A percentile compares a stretch with the other conserved stretches of the same genome.
Evolutionary conservation across 2,113 vertebrate species (phyloP).

Genomic region (Xyrauchen texanus): DNA sequence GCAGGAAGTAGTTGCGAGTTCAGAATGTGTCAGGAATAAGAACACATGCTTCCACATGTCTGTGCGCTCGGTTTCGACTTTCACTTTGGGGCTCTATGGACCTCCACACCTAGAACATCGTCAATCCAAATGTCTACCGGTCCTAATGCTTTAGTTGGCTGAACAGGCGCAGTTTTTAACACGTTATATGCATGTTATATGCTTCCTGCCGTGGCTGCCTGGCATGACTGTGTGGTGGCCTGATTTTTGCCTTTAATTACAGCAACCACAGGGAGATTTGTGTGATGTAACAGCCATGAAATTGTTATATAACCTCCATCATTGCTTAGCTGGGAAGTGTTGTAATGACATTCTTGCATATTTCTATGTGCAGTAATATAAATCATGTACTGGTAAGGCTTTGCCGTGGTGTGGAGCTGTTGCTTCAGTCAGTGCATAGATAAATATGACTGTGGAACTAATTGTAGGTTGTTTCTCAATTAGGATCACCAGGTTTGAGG

Average conservation of each 20-base stretch:
- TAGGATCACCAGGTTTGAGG: constrained; percentile 53
- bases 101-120: constrained; percentile 47
- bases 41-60: constrained; percentile 56
- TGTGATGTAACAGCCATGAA: neutral
- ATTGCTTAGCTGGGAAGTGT: neutral
- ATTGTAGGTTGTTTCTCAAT: constrained; percentile 55
- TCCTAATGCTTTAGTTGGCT: constrained; percentile 32
- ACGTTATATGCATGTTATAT: constrained; percentile 25
- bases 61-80: constrained; percentile 60
- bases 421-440: constrained; percentile 14
- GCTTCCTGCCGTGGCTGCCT: neutral
- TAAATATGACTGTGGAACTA: constrained; percentile 40
- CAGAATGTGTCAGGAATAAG: constrained; percentile 71
- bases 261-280: neutral
- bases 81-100: constrained; percentile 47
- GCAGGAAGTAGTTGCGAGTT: constrained; percentile 72
- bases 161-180: constrained; percentile 20
- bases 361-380: neutral
- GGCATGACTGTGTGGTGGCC: neutral
- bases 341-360: constrained; percentile 9
- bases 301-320: neutral
- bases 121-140: constrained; percentile 45
- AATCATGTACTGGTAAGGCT: neutral
- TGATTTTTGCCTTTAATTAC: constrained; percentile 2
- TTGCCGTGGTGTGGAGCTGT: constrained; percentile 28